Conservation (phyloP, 2,113 vertebrate genomes). For the Pachypanchax playfairii region DNA sequence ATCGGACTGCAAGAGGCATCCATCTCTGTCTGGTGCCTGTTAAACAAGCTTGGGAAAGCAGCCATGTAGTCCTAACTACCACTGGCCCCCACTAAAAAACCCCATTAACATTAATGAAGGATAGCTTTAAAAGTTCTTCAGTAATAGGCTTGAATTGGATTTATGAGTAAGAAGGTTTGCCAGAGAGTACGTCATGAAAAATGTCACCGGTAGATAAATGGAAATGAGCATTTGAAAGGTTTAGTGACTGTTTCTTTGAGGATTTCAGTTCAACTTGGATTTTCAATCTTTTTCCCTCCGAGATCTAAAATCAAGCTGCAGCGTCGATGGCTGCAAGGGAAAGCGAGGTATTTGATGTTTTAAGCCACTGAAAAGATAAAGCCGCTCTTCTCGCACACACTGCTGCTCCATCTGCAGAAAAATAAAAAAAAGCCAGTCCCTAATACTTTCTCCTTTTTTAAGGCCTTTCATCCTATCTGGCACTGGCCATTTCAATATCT, state of each 20-base stretch:
- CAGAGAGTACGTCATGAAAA: slow-evolving; percentile 75
- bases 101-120: slow-evolving; percentile 84
- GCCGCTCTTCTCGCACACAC: slow-evolving; percentile 52
- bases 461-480: slow-evolving; percentile 66
- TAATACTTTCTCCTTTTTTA: slow-evolving; percentile 61
- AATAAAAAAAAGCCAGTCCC: slow-evolving; percentile 51
- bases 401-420: slow-evolving; percentile 26
- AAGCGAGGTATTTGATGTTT: slow-evolving; percentile 63
- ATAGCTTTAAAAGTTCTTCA: slow-evolving; percentile 80
- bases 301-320: slow-evolving; percentile 43
- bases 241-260: slow-evolving; percentile 53
- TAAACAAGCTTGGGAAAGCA: slow-evolving; percentile 82
- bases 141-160: slow-evolving; percentile 79
- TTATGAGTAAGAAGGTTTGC: slow-evolving; percentile 78
- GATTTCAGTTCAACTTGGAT: slow-evolving; percentile 47
- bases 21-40: slow-evolving; percentile 78
- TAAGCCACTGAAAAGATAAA: slow-evolving; percentile 70
- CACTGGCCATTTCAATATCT: slow-evolving; percentile 73
- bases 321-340: slow-evolving; percentile 40
- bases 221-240: slow-evolving; percentile 70
- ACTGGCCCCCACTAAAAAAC: slow-evolving; percentile 80
- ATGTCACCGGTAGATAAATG: slow-evolving; percentile 69
- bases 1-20: slow-evolving; percentile 74
- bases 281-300: slow-evolving; percentile 42
- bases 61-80: slow-evolving; percentile 82